These are phyloP conservation scores for Patiria miniata DNA, from an alignment of 35 echinoderm and acorn worm genomes.

Conservation along the genomic window DNA sequence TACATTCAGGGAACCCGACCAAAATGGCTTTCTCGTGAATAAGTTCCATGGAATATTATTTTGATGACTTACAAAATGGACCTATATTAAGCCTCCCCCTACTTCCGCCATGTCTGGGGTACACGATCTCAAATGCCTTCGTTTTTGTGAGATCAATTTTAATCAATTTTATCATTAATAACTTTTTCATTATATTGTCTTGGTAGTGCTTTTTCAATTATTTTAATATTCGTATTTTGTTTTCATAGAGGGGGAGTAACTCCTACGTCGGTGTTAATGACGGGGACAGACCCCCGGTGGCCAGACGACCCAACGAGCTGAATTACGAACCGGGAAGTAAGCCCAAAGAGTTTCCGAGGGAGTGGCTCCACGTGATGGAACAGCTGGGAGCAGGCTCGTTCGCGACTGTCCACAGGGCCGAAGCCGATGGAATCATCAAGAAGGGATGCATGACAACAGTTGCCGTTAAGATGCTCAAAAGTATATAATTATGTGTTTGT, in stretches of 20 bases:
- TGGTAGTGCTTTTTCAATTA: no score
- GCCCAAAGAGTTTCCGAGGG: constrained; percentile 35
- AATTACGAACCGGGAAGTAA: background rate
- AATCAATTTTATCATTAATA: no score
- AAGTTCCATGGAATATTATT: no score
- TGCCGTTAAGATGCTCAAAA: constrained; percentile 84
- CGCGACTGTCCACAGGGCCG: constrained; percentile 75
- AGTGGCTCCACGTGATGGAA: constrained; percentile 18
- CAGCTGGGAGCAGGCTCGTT: constrained; percentile 76
- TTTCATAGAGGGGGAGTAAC: background rate
- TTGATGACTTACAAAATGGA: no score
- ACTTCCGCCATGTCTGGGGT: no score
- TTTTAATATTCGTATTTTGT: no score
- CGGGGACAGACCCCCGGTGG: background rate
- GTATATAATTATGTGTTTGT: constrained; percentile 14
- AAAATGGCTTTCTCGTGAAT: no score
- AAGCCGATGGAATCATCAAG: constrained; percentile 48
- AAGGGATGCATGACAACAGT: constrained; percentile 42
- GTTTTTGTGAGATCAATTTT: no score
- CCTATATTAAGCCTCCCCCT: no score
- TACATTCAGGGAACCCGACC: no score
- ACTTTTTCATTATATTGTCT: no score
- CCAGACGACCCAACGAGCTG: background rate
- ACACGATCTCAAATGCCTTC: no score
- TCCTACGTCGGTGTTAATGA: background rate